Conservation (phyloP, 2,888 invertebrate genomes). For the Molorchus minor region DNA sequence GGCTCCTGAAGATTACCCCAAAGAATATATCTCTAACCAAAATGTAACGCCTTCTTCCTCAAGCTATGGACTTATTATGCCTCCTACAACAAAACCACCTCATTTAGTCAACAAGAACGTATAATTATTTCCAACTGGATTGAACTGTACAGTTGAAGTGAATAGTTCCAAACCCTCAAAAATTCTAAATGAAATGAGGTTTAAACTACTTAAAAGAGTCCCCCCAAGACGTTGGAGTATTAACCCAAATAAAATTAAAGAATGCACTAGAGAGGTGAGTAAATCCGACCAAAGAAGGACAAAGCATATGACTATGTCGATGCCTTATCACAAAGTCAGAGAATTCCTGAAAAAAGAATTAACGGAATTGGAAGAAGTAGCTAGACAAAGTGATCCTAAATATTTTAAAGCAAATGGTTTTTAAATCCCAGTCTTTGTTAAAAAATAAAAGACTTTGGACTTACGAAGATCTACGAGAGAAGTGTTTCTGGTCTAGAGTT, state of each 20-base stretch:
- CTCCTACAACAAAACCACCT: too few species aligned
- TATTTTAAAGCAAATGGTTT: conserved; percentile 23
- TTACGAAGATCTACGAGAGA: conserved; percentile 24
- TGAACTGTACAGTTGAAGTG: too few species aligned
- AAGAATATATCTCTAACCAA: not conserved
- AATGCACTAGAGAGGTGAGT: not conserved
- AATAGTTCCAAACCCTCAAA: too few species aligned
- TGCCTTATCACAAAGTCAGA: conserved; percentile 12
- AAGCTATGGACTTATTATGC: too few species aligned
- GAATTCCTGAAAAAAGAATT: conserved; percentile 32
- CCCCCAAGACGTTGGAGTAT: not conserved
- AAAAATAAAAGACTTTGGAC: conserved; percentile 2
- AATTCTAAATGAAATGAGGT: not conserved
- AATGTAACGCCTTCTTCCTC: too few species aligned
- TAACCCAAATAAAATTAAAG: not conserved
- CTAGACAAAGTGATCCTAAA: conserved; percentile 11
- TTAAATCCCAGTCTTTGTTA: conserved; percentile 16
- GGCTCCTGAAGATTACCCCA: not conserved
- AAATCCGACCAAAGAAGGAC: conserved; percentile 15
- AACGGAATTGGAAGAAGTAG: conserved; percentile 18
- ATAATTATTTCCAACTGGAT: too few species aligned
- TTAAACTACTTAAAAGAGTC: not conserved
- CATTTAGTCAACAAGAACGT: too few species aligned
- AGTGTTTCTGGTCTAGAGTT: conserved; percentile 32
- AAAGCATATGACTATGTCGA: conserved; percentile 25